Conservation (phyloP, 2,888 invertebrate species). For the Ectobius pallidus region DNA sequence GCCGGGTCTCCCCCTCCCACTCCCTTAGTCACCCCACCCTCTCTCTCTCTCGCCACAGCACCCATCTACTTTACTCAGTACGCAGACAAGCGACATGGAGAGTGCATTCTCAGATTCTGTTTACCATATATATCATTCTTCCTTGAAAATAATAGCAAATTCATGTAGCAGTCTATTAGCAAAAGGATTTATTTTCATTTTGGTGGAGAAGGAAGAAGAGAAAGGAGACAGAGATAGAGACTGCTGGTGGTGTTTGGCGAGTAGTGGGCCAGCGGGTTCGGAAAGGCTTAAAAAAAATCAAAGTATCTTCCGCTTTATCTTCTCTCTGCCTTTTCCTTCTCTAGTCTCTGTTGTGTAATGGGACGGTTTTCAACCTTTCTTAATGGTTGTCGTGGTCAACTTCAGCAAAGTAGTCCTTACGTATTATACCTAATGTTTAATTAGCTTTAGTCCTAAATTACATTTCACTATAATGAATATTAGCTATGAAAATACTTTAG, state of each 20-base stretch:
- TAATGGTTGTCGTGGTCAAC: conserved; percentile 18
- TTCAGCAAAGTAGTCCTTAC: too few relatives aligned
- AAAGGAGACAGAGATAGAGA: not conserved
- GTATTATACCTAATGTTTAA: too few relatives aligned
- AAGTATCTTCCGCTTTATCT: conserved; percentile 47
- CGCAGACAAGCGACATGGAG: conserved; percentile 45
- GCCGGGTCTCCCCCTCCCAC: not conserved
- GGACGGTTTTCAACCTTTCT: not conserved
- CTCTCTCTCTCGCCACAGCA: conserved; percentile 4
- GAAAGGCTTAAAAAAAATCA: conserved; percentile 44
- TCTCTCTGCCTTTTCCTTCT: not conserved
- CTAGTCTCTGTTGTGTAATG: too few relatives aligned
- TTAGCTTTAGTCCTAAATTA: too few relatives aligned
- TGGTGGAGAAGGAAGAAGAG: conserved; percentile 41
- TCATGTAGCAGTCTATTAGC: conserved; percentile 62
- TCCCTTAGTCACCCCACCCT: too few relatives aligned
- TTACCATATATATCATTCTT: conserved; percentile 59
- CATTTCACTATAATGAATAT: too few relatives aligned
- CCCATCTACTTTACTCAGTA: conserved; percentile 39
- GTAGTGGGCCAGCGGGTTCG: not conserved
- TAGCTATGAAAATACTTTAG: too few relatives aligned
- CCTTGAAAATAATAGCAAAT: conserved; percentile 62
- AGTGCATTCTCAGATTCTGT: conserved; percentile 58
- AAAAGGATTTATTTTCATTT: conserved; percentile 63
- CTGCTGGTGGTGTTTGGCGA: conserved; percentile 4